phyloP scores from a whole-genome alignment of 2,113 vertebrate species.

The Rhinogobius similis region DNA sequence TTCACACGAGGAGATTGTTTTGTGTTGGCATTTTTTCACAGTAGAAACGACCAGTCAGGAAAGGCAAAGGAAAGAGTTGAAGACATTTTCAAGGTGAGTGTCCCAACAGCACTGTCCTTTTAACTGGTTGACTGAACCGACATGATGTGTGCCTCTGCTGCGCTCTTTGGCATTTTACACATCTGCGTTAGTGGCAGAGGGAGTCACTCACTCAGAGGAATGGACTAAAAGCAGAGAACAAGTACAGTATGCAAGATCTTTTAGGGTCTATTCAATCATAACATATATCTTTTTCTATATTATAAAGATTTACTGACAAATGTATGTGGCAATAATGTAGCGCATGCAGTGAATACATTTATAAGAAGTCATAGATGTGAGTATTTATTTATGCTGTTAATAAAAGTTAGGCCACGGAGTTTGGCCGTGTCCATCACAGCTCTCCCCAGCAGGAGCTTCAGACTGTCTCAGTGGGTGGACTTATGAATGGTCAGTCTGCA shows the following conservation, averaged over 20 bases:
- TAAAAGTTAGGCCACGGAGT: background rate
- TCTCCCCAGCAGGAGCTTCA: background rate
- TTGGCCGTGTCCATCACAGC: background rate
- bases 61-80: background rate
- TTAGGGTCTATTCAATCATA: background rate
- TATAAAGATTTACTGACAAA: too few relatives aligned
- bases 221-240: background rate
- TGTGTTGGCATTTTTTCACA: background rate
- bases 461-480: background rate
- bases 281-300: background rate
- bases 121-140: background rate
- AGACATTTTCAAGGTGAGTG: background rate
- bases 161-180: background rate
- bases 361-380: background rate
- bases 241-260: background rate
- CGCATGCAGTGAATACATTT: background rate
- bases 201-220: background rate
- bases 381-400: background rate
- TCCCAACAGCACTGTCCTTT: slow-evolving; percentile 3
- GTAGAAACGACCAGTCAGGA: background rate
- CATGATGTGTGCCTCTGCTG: background rate
- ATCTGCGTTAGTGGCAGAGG: background rate
- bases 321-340: background rate
- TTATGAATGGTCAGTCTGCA: background rate
- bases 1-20: background rate